Evolutionary conservation across 2,888 invertebrate species (phyloP).

Genomic region (Ethmia dodecea): DNA sequence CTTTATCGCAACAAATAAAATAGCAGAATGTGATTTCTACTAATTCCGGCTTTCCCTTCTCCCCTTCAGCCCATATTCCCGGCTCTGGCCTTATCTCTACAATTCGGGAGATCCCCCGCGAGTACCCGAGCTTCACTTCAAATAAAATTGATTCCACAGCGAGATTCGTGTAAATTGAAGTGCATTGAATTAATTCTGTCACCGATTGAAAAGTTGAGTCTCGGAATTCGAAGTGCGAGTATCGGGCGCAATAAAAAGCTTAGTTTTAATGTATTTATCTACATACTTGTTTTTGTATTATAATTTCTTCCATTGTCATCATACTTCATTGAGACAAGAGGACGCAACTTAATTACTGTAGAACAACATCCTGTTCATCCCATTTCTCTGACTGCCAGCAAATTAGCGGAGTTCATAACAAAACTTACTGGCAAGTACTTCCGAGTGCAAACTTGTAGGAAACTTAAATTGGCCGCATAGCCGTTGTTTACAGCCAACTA

Average conservation of each 20-base stretch:
- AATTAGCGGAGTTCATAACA: slow-evolving; percentile 10
- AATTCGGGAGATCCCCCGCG: slow-evolving; percentile 31
- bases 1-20: slow-evolving; percentile 40
- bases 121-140: slow-evolving; percentile 26
- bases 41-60: slow-evolving; percentile 37
- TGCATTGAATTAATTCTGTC: slow-evolving; percentile 50
- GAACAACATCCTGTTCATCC: too few relatives aligned
- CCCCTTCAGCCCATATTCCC: slow-evolving; percentile 37
- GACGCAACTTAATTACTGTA: too few relatives aligned
- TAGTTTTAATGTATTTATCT: too few relatives aligned
- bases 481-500: slow-evolving; percentile 47
- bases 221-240: slow-evolving; percentile 16
- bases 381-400: slow-evolving; percentile 1
- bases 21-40: slow-evolving; percentile 38
- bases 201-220: slow-evolving; percentile 49
- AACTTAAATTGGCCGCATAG: slow-evolving; percentile 54
- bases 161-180: slow-evolving; percentile 40
- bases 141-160: slow-evolving; percentile 45
- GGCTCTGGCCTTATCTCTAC: slow-evolving; percentile 25
- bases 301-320: too few relatives aligned
- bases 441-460: slow-evolving; percentile 22
- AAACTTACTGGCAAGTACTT: slow-evolving; percentile 15
- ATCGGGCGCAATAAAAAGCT: too few relatives aligned
- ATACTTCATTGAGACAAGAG: too few relatives aligned
- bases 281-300: too few relatives aligned